Evolutionary conservation across 2,888 invertebrate species (phyloP), one percentile per base, ranked within the genome.

Genomic region (Gibbula magus): DNA sequence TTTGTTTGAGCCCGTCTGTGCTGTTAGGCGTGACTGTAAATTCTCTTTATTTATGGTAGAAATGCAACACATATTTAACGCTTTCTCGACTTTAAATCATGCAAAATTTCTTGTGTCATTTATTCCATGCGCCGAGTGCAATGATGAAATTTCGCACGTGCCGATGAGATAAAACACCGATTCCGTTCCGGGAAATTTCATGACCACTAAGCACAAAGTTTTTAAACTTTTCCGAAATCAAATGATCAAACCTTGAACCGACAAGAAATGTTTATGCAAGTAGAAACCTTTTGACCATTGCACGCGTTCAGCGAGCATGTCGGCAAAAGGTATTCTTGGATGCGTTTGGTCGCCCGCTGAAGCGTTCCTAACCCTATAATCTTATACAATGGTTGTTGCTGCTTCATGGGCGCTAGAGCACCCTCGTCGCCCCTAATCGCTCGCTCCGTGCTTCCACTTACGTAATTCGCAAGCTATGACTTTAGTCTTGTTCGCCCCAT

Each of bases 111-210:
- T n/a, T 39, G 70, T 70, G 29, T 70, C 70, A 70, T 70, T 70
- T 70, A 70, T 32, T 35, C 35, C 32, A 70, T 70, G 70, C 39
- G 39, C 13, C 32, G 18, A n/a, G 70, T 29, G 35, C 70, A 35
- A 70, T 32, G 20, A 35, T 29, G 35, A 32, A 35, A 70, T 32
- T 16, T 29, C 20, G 70, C 70, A 70, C 70, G 70, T 70, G 70
- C 70, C 35, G 18, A 16, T 32, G 35, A 35, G 29, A 70, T 70
- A 39, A 70, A 70, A 70, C 35, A 35, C 70, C 70, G 70, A 70
- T 70, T 70, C n/a, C 70, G 70, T 70, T 70, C 70, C 70, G 70
- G 70, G 39, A 70, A 70, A 70, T 70, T 70, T 70, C 70, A 35
- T 39, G 70, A 70, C 70, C 39, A 35, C 16, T 35, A 70, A 35